Percentiles rank a stretch among this genome's conserved stretches.
phyloP scores from a whole-genome alignment of 2,888 invertebrate genomes.

The Dyspetes luteomarginatus region DNA sequence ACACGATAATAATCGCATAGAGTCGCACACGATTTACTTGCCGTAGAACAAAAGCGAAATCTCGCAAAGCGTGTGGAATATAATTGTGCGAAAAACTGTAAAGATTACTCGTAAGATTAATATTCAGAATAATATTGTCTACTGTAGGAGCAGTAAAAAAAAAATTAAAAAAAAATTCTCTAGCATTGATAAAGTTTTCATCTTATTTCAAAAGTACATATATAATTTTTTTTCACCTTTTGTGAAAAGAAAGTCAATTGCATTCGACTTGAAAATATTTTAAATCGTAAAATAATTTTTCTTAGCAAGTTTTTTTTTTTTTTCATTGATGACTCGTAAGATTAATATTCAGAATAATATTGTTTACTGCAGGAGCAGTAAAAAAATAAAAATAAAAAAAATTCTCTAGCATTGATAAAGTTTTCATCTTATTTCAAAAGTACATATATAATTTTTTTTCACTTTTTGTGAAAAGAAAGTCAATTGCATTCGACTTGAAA shows the following conservation, averaged over 20 bases:
- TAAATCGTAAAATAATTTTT: background rate
- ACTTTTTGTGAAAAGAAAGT: too few relatives aligned
- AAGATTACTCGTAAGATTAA: too few relatives aligned
- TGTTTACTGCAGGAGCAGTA: background rate
- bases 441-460: too few relatives aligned
- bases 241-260: background rate
- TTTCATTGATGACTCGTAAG: too few relatives aligned
- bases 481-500: too few relatives aligned
- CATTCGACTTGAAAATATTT: background rate
- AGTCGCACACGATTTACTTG: constrained; percentile 1
- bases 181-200: too few relatives aligned
- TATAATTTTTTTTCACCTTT: background rate
- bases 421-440: too few relatives aligned
- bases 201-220: background rate
- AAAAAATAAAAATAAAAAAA: background rate
- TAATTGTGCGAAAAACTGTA: too few relatives aligned
- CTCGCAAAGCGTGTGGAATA: too few relatives aligned
- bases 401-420: background rate
- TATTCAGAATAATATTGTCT: too few relatives aligned
- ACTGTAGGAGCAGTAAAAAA: background rate
- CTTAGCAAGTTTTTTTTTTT: background rate
- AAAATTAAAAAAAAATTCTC: background rate
- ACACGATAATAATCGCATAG: background rate
- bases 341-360: too few relatives aligned
- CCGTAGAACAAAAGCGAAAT: constrained; percentile 4